Conservation (phyloP, 2,888 invertebrate species). For the Galerucella nymphaeae region DNA sequence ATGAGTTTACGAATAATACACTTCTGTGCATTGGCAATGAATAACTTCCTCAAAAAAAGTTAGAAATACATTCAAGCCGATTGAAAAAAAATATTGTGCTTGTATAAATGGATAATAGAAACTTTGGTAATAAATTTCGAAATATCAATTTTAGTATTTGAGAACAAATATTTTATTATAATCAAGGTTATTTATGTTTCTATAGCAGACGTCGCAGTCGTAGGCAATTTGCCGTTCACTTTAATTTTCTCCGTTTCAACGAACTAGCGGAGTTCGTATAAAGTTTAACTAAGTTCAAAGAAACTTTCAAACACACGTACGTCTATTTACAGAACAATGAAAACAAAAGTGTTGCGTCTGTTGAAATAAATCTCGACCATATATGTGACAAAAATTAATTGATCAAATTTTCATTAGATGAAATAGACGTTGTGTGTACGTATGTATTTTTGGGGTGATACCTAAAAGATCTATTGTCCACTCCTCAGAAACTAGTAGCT, state of each 20-base stretch:
- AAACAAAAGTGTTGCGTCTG: neutral
- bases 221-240: conserved; percentile 1
- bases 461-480: no score
- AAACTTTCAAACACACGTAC: conserved; percentile 4
- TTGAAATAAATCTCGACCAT: neutral
- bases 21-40: no score
- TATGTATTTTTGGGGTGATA: no score
- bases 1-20: no score
- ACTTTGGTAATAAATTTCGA: neutral
- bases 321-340: neutral
- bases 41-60: no score
- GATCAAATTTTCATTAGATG: neutral
- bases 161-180: neutral
- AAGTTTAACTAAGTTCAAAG: conserved; percentile 4
- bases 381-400: neutral
- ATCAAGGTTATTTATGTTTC: conserved; percentile 1
- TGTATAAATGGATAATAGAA: neutral
- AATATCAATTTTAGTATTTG: neutral
- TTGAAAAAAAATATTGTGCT: no score
- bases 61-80: no score
- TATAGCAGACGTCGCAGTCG: neutral
- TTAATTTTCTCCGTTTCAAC: neutral
- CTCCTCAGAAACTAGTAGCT: no score
- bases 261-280: conserved; percentile 1
- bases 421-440: neutral